Base-by-base conservation (phyloP, 2,113 vertebrate genomes). In the Uria lomvia region DNA sequence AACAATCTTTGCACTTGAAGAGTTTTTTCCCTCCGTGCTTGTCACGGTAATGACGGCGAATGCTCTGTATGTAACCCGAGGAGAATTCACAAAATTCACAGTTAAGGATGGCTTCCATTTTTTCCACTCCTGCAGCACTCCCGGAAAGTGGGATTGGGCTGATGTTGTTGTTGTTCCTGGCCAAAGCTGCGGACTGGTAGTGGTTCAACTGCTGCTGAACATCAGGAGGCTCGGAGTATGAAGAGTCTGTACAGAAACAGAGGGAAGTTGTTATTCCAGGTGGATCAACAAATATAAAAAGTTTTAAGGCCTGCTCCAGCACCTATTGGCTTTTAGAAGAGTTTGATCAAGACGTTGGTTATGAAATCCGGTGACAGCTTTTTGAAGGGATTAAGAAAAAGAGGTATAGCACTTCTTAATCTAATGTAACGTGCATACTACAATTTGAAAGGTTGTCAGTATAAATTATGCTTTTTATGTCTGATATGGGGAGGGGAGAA, bases 61-160 rank as follows among this genome's bases (percentile, higher is more conserved):
- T 99, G 95, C 99, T 99, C 98, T 99, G 99, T 97, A 99, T 99
- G 97, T 99, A 99, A 73, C 99, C 99, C 34, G 99, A 99, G 74
- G 99, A 99, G 98, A 99, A 99, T 97, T 99, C 99, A 38, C 99
- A 99, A 98, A 99, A 99, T 98, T 99, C 99, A 92, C 99, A 99
- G 89, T 98, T 99, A 81, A 99, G 99, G 94, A 99, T 88, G 63
- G 97, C 97, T 93, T 99, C 99, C 0, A 93, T 86, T 96, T 99
- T 99, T 65, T 98, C 98, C 5, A 97, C 15, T 36, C 96, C 96
- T 53, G 96, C 84, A 19, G 97, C 77, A 36, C 97, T 94, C 87
- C 98, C 98, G 0, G 98, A 97, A 86, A 97, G 96, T 22, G 98
- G 97, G 88, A 98, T 91, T 15, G 98, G 98, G 93, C 99, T 98